phyloP scores from a whole-genome alignment of 2,888 invertebrate genomes.

The Nomada ferruginata region DNA sequence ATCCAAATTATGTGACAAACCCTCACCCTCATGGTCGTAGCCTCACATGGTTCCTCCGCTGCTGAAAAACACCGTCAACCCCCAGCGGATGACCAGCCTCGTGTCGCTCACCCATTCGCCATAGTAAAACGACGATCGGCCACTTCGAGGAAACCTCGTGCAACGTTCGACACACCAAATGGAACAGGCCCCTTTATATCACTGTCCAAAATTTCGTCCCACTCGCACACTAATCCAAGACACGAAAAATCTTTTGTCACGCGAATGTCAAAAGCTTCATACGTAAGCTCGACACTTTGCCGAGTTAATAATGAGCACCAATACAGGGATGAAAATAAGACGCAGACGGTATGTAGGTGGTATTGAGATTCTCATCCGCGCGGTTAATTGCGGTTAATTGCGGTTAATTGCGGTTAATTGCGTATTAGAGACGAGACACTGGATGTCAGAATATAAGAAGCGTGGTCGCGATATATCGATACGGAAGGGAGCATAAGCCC shows the following conservation, averaged over 20 bases:
- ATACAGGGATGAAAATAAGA: too few species aligned
- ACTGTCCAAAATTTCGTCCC: constrained; percentile 19
- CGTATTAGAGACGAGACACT: background rate
- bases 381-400: background rate
- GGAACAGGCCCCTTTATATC: background rate
- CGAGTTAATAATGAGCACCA: too few species aligned
- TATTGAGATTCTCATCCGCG: background rate
- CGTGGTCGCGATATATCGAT: constrained; percentile 48
- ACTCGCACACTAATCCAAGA: constrained; percentile 13
- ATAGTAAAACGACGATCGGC: constrained; percentile 46
- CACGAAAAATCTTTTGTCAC: background rate
- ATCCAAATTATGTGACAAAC: constrained; percentile 10
- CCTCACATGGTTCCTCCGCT: constrained; percentile 77
- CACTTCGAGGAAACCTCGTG: background rate
- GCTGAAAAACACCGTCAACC: constrained; percentile 70
- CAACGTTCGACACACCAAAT: background rate
- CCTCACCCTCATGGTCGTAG: constrained; percentile 78
- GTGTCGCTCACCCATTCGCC: constrained; percentile 68
- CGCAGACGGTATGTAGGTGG: too few species aligned
- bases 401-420: background rate
- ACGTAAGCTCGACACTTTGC: constrained; percentile 3
- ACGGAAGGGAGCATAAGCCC: constrained; percentile 12
- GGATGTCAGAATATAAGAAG: constrained; percentile 1
- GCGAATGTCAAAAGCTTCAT: background rate
- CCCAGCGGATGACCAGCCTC: constrained; percentile 35